phyloP scores from a whole-genome alignment of 1,140 invertebrate genomes.

The Nephotettix cincticeps region DNA sequence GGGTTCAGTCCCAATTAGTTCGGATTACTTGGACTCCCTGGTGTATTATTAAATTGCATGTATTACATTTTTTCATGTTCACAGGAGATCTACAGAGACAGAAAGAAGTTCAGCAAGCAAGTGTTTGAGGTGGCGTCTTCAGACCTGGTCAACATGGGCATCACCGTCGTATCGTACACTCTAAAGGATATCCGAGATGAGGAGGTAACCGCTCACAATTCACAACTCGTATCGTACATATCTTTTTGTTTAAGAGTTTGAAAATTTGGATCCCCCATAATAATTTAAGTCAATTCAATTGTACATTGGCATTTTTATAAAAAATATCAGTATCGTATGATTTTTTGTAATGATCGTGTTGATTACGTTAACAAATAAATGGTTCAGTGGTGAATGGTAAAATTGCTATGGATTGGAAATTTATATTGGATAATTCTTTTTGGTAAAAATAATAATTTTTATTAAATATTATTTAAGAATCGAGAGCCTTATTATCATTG shows the following conservation, averaged over 20 bases:
- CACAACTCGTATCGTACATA: too few species aligned
- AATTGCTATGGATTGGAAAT: too few species aligned
- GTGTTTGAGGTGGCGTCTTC: constrained; percentile 94
- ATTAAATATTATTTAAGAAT: too few species aligned
- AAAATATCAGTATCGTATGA: neutral
- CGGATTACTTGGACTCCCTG: too few species aligned
- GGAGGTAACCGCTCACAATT: constrained; percentile 79
- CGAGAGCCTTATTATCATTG: too few species aligned
- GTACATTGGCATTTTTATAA: neutral
- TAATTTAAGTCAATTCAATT: constrained; percentile 2
- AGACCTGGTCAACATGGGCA: constrained; percentile 97
- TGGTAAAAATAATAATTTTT: too few species aligned
- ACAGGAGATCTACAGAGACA: constrained; percentile 96
- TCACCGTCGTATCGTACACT: constrained; percentile 97
- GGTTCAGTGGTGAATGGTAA: too few species aligned
- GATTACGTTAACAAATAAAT: too few species aligned
- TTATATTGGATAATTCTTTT: too few species aligned
- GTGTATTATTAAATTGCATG: too few species aligned
- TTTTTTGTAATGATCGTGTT: too few species aligned
- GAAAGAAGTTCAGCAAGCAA: constrained; percentile 98
- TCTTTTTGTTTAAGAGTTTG: neutral
- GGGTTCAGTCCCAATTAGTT: too few species aligned
- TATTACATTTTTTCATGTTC: constrained; percentile 34
- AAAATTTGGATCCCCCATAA: neutral
- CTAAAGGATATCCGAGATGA: constrained; percentile 97